These are phyloP conservation scores for Limnephilus rhombicus DNA, from an alignment of 2,888 invertebrate species.

Conservation along the genomic window DNA sequence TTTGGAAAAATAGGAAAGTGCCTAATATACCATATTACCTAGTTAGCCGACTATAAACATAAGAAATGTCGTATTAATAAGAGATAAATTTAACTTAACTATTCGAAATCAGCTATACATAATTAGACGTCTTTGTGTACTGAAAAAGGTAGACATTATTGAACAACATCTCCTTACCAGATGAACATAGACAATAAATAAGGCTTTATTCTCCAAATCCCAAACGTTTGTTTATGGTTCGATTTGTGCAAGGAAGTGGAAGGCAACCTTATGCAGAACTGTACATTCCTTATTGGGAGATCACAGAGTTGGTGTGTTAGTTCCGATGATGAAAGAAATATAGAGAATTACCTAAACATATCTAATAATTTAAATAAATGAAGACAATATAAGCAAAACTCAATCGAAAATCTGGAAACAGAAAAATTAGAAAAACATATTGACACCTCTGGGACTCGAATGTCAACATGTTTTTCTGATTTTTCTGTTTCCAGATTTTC, in stretches of 20 bases:
- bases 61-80: neutral
- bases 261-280: constrained; percentile 36
- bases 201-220: neutral
- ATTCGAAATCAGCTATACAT: neutral
- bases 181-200: neutral
- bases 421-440: no score
- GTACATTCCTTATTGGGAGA: constrained; percentile 43
- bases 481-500: no score
- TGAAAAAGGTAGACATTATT: constrained; percentile 5
- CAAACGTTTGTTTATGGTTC: neutral
- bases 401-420: no score
- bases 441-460: no score
- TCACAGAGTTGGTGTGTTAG: constrained; percentile 26
- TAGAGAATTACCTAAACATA: neutral
- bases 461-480: no score
- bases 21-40: neutral
- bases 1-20: no score
- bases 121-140: neutral
- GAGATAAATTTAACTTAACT: neutral
- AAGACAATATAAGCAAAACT: no score
- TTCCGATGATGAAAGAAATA: neutral
- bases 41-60: neutral
- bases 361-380: no score
- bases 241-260: constrained; percentile 1
- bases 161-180: neutral